phyloP scores from a whole-genome alignment of 2,797 vertebrate species.

The Holocentrus rufus region DNA sequence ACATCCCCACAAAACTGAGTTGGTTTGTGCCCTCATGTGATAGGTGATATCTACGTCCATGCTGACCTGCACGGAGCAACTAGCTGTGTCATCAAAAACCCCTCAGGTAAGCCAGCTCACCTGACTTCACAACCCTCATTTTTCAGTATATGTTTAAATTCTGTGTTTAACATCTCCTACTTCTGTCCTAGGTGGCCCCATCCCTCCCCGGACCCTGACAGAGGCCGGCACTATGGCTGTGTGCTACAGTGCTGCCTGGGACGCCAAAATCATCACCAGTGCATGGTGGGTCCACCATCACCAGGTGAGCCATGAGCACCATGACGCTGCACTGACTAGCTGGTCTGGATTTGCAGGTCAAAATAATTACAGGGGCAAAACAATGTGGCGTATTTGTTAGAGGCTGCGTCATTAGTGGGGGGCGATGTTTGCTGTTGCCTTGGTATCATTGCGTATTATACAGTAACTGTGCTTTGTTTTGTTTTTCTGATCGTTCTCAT shows the following conservation, averaged over 20 bases:
- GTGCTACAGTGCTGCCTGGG: constrained; percentile 99
- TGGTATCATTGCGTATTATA: too few species aligned
- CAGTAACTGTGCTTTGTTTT: too few species aligned
- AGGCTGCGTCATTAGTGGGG: too few species aligned
- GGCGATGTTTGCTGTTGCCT: too few species aligned
- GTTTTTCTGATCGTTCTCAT: too few species aligned
- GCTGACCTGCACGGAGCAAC: constrained; percentile 98
- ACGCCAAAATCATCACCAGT: constrained; percentile 95
- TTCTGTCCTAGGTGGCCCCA: constrained; percentile 80
- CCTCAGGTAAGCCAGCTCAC: constrained; percentile 83
- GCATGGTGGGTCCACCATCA: constrained; percentile 99
- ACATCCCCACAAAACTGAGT: neutral
- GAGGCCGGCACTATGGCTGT: constrained; percentile 96
- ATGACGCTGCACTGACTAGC: neutral
- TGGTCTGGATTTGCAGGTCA: neutral
- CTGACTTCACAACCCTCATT: neutral
- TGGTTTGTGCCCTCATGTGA: neutral
- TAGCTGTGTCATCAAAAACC: constrained; percentile 97
- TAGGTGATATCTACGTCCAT: constrained; percentile 96
- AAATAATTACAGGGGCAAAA: too few species aligned
- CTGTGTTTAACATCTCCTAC: neutral
- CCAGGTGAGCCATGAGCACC: constrained; percentile 85
- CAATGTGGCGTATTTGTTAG: too few species aligned
- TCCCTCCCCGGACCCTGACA: constrained; percentile 93
- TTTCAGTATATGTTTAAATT: neutral